These are phyloP conservation scores for Epistrophe grossulariae DNA, from an alignment of 2,888 invertebrate genomes.

Conservation along the genomic window DNA sequence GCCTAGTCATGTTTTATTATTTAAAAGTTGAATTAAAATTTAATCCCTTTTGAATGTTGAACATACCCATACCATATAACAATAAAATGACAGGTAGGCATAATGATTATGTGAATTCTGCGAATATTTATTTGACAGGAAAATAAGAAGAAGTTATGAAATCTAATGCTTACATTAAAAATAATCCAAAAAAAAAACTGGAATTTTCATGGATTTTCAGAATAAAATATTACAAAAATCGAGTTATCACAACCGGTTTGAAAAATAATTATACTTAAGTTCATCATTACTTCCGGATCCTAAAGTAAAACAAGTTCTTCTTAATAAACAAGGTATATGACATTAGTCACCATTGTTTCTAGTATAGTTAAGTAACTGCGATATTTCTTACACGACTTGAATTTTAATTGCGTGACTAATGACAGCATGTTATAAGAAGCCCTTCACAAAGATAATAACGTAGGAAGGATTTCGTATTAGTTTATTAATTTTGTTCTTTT, in stretches of 20 bases:
- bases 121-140: conserved; percentile 5
- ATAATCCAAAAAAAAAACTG: neutral
- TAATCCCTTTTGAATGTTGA: neutral
- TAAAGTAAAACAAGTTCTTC: neutral
- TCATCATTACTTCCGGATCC: conserved; percentile 21
- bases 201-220: neutral
- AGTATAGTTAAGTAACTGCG: conserved; percentile 49
- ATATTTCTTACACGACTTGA: conserved; percentile 3
- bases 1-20: neutral
- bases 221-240: neutral
- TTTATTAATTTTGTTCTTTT: neutral
- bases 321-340: neutral
- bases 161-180: neutral
- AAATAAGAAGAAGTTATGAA: conserved; percentile 1
- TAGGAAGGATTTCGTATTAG: neutral
- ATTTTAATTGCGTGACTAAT: conserved; percentile 30
- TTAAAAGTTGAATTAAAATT: neutral
- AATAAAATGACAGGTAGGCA: conserved; percentile 23
- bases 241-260: neutral
- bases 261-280: neutral
- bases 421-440: conserved; percentile 4
- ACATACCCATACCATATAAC: neutral
- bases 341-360: neutral
- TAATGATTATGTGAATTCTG: conserved; percentile 11
- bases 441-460: neutral